These are phyloP conservation scores for Tretioscincus oriximinensis DNA, from an alignment of 2,113 vertebrate species.

Conservation along the genomic window DNA sequence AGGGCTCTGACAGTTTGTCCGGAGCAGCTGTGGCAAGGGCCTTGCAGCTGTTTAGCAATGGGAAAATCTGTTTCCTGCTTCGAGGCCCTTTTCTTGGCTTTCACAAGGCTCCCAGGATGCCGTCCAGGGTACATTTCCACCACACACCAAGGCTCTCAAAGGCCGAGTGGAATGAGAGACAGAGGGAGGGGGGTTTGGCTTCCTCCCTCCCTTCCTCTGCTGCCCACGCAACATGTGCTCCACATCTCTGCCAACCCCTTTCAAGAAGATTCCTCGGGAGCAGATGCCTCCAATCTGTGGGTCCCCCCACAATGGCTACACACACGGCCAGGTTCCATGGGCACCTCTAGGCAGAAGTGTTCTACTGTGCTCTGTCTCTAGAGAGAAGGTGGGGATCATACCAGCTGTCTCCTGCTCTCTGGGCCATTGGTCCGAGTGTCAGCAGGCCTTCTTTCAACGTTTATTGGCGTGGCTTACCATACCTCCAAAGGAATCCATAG, in stretches of 20 bases:
- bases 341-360: too few relatives aligned
- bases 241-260: background rate
- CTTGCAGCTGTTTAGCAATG: constrained; percentile 13
- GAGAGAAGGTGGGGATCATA: too few relatives aligned
- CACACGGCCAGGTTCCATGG: too few relatives aligned
- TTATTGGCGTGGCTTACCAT: too few relatives aligned
- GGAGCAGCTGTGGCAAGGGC: background rate
- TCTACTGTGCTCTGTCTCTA: too few relatives aligned
- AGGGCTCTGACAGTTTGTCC: background rate
- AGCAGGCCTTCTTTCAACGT: too few relatives aligned
- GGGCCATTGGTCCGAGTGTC: too few relatives aligned
- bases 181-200: background rate
- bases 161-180: background rate
- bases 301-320: too few relatives aligned
- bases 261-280: background rate
- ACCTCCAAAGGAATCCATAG: too few relatives aligned
- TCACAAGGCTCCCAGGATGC: background rate
- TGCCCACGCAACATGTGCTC: background rate
- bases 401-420: too few relatives aligned
- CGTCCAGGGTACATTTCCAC: constrained; percentile 32
- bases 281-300: too few relatives aligned
- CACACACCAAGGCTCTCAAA: background rate
- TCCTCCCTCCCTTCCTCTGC: background rate
- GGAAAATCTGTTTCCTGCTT: background rate
- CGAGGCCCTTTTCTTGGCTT: background rate